Base-by-base conservation (phyloP, 2,113 vertebrate species). In the Carassius carassius region DNA sequence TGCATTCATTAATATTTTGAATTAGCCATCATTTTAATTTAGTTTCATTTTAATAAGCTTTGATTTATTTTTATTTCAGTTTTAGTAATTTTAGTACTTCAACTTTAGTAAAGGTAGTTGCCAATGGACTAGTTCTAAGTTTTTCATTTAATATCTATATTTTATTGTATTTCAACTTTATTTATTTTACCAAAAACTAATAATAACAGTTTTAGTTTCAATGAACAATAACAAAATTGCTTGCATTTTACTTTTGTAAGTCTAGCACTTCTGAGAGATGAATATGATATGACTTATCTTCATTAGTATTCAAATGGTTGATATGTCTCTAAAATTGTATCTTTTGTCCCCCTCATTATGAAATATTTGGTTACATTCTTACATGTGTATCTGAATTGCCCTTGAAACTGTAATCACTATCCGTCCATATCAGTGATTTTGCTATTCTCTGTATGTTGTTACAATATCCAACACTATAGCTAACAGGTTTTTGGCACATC, bases 401-500 rank as follows among this genome's bases (percentile, higher is more conserved):
- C 37, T 44, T 44, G 70, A 73, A 23, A n/a, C 65, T 41, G 35
- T 44, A 76, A 54, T 16, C 23, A 13, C 60, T 8, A 41, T 21
- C 41, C 23, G 41, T 32, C 14, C 25, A 32, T 17, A 65, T 17
- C 25, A 32, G 37, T 44, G 58, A 65, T 79, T 79, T 9, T 79
- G 58, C 78, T 47, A 25, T n/a, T 44, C n/a, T 44, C 2, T 32
- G 2, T 21, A n/a, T 51, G 16, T 29, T 69, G 25, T 65, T 51
- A 81, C 44, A 51, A 51, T 65, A 21, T 76, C 25, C 47, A 76
- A 32, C 47, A 80, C 62, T 67, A 81, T 51, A 67, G 63, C 78
- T 11, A 67, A 65, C 82, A 49, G 14, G 47, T 78, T 70, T 56
- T 41, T 78, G 63, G 32, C 41, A 78, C 23, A 70, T 84, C 77